Base-by-base conservation (phyloP, 2,888 invertebrate species). In the Pandemis corylana region DNA sequence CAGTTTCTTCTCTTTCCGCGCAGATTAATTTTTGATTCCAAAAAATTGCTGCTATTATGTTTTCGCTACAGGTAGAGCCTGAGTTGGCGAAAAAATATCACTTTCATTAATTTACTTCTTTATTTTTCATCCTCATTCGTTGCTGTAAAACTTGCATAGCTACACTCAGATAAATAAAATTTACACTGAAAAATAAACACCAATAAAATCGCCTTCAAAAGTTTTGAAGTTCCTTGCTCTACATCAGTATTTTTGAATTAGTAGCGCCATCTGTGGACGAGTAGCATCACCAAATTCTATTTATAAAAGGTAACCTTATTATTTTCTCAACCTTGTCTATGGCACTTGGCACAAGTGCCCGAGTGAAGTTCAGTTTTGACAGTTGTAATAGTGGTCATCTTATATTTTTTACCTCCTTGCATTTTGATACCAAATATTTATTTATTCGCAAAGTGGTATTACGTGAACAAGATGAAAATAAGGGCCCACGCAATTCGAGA, bases 391-490 rank as follows among this genome's bases (percentile, higher is more conserved):
- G 90, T 93, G 92, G 90, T 93, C 92, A 93, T 92, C 92, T 86
- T 88, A 91, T 90, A 92, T 93, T 93, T 93, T 93, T 89, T 91
- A 88, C 89, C 90, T 92, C 90, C 92, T 91, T 93, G 93, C 93
- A 93, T 93, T 93, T 94, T 92, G 92, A 93, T 93, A 93, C 90
- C 93, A 93, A 94, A 93, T 93, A 93, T 93, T 93, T 93, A 93
- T 92, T 88, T 92, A 93, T 93, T 93, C 89, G 91, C 87, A 89
- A 90, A 92, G 92, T 93, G 89, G 89, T 93, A 91, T 94, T 94
- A 94, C 94, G 94, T 94, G 94, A 93, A 93, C 93, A 92, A 90
- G 92, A 94, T 94, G 94, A 93, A 93, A 94, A 93, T 93, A 90
- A 88, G 87, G 91, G 84, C 93, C 93, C 93, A 93, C 93, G 93